Evolutionary conservation across 2,113 vertebrate genomes (phyloP).

Genomic region (Erpornis zantholeuca): DNA sequence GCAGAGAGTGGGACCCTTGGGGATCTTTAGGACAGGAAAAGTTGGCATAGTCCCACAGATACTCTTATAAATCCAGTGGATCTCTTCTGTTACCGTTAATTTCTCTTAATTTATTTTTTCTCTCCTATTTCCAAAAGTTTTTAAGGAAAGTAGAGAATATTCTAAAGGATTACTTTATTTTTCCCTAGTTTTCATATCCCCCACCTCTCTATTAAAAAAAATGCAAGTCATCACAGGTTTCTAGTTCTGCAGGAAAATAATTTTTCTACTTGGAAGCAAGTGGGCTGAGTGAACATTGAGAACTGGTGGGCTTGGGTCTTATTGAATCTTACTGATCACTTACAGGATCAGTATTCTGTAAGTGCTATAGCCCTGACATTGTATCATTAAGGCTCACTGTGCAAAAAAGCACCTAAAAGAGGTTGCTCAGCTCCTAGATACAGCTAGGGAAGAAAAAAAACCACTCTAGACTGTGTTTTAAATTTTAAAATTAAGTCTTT

Average conservation of each 20-base stretch:
- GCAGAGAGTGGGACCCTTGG: not conserved
- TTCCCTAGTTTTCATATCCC: not conserved
- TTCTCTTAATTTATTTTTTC: not conserved
- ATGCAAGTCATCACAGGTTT: not conserved
- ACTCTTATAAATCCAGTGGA: not conserved
- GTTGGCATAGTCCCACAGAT: not conserved
- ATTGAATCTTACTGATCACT: not conserved
- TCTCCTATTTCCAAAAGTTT: not conserved
- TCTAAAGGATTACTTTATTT: not conserved
- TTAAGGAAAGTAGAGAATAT: not conserved
- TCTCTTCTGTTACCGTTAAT: not conserved
- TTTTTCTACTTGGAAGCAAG: not conserved
- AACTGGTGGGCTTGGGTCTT: not conserved
- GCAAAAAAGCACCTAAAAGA: not conserved
- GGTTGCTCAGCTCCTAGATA: not conserved
- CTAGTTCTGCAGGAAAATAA: not conserved
- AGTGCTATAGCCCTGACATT: not conserved
- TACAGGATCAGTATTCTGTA: not conserved
- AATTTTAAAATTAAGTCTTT: not conserved
- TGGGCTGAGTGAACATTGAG: not conserved
- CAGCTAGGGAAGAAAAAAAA: not conserved
- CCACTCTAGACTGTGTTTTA: not conserved
- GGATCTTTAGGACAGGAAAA: not conserved
- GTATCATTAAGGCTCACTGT: not conserved
- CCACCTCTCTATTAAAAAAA: not conserved